Conservation (phyloP, 2,797 vertebrate genomes). For the Amniataba percoides region DNA sequence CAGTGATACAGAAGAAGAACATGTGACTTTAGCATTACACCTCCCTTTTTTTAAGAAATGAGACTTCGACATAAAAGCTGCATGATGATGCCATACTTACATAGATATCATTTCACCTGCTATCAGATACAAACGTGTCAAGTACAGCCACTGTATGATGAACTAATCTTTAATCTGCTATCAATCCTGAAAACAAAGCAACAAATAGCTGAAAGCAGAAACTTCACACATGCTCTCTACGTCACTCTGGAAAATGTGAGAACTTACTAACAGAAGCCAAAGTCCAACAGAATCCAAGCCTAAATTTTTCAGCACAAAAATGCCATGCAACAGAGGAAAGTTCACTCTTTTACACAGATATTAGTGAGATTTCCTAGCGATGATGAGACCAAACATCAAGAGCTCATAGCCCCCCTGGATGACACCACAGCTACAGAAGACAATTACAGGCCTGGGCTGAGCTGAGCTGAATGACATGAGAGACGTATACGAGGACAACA, state of each 20-base stretch:
- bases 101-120: neutral
- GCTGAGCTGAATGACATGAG: neutral
- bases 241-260: slow-evolving; percentile 17
- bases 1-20: too few relatives aligned
- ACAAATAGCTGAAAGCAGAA: slow-evolving; percentile 30
- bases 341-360: neutral
- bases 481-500: neutral
- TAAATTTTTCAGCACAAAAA: neutral
- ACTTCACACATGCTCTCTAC: slow-evolving; percentile 6
- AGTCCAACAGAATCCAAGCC: neutral
- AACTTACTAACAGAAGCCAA: neutral
- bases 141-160: neutral
- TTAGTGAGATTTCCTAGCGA: neutral
- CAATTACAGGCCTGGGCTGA: neutral
- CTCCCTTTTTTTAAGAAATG: too few relatives aligned
- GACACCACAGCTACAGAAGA: neutral
- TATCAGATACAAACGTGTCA: neutral
- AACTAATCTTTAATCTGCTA: neutral
- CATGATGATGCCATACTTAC: too few relatives aligned
- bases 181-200: too few relatives aligned
- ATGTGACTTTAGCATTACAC: too few relatives aligned
- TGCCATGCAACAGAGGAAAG: neutral
- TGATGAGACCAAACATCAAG: neutral
- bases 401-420: neutral
- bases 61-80: too few relatives aligned